These are phyloP conservation scores for Macroglossus sobrinus DNA, from an alignment of 2,113 vertebrate genomes.

Conservation along the genomic window DNA sequence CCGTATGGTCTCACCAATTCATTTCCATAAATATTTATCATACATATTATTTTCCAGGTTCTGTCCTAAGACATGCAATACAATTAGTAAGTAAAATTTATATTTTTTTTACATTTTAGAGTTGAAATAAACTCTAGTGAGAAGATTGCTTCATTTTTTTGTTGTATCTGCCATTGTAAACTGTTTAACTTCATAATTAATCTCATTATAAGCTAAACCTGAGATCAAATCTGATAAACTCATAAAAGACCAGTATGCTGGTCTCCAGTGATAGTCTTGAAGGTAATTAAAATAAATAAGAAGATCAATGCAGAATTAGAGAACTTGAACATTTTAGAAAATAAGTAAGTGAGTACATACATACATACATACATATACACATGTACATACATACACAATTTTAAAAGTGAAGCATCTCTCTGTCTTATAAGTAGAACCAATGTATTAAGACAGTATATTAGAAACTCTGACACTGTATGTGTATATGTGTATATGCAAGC, in stretches of 20 bases:
- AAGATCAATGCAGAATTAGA: too few species aligned
- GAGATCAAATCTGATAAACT: not conserved
- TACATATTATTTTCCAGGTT: not conserved
- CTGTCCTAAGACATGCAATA: not conserved
- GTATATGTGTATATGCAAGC: too few species aligned
- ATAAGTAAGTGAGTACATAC: too few species aligned
- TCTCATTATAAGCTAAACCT: not conserved
- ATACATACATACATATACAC: too few species aligned
- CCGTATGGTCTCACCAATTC: not conserved
- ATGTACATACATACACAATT: not conserved
- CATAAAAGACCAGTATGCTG: not conserved
- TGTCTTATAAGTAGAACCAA: not conserved
- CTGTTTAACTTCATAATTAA: not conserved
- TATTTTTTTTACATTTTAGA: not conserved
- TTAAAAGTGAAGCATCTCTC: not conserved
- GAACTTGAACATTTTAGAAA: too few species aligned
- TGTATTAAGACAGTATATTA: not conserved
- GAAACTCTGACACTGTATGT: not conserved
- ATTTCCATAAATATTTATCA: not conserved
- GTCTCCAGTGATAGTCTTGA: not conserved
- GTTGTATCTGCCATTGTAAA: not conserved
- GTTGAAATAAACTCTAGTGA: not conserved
- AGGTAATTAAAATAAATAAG: not conserved
- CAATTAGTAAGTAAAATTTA: not conserved
- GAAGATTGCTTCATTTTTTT: not conserved